Evolutionary conservation across 2,888 invertebrate species (phyloP).

Genomic region (Chymomyza procnemis): DNA sequence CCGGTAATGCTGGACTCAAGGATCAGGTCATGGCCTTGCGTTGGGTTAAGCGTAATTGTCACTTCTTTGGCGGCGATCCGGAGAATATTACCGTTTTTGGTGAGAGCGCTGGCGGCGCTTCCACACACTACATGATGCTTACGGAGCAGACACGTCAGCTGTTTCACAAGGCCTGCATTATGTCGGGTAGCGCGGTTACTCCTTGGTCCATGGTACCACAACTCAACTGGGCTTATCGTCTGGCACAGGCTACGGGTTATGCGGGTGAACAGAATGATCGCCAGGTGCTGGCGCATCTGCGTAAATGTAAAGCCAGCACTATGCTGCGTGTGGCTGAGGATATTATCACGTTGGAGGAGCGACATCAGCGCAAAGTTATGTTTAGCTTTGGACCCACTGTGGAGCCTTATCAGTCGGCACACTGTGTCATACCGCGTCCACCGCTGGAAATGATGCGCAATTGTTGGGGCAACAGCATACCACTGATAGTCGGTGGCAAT

Average conservation of each 20-base stretch:
- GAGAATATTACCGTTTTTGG: slow-evolving; percentile 80
- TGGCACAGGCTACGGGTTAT: slow-evolving; percentile 76
- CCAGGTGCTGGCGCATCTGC: slow-evolving; percentile 75
- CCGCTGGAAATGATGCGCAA: slow-evolving; percentile 76
- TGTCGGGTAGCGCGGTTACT: slow-evolving; percentile 74
- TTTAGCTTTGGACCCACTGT: slow-evolving; percentile 75
- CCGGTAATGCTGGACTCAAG: slow-evolving; percentile 81
- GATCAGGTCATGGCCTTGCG: slow-evolving; percentile 80
- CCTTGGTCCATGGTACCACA: slow-evolving; percentile 75
- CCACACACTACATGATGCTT: slow-evolving; percentile 79
- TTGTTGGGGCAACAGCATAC: slow-evolving; percentile 77
- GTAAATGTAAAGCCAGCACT: slow-evolving; percentile 68
- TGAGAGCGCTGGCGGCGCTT: slow-evolving; percentile 80
- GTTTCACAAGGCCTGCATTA: slow-evolving; percentile 76
- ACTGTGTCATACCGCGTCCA: slow-evolving; percentile 73
- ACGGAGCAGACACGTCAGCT: slow-evolving; percentile 79
- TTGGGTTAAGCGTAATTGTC: slow-evolving; percentile 80
- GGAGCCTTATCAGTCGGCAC: slow-evolving; percentile 72
- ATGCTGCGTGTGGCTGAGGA: slow-evolving; percentile 75
- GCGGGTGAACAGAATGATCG: slow-evolving; percentile 73
- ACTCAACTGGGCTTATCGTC: slow-evolving; percentile 67
- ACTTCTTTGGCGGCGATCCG: slow-evolving; percentile 80
- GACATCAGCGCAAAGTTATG: slow-evolving; percentile 66
- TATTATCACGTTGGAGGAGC: slow-evolving; percentile 74
- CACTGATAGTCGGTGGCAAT: slow-evolving; percentile 76